Evolutionary conservation across 2,113 vertebrate species (phyloP).

Genomic region (Falco punctatus): DNA sequence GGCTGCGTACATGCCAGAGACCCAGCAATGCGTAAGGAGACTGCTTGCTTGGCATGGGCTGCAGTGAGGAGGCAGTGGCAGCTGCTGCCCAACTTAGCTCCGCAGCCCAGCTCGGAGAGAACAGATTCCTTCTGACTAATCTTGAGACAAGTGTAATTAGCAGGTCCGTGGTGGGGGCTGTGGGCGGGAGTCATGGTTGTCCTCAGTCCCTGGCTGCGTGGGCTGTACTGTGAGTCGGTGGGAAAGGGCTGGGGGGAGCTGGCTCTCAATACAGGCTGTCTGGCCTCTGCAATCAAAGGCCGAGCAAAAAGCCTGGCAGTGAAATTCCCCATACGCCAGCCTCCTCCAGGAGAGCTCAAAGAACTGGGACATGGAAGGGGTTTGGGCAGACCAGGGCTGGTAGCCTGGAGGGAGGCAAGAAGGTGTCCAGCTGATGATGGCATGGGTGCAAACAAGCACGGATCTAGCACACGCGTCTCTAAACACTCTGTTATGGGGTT

Average conservation of each 20-base stretch:
- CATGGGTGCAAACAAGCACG: neutral
- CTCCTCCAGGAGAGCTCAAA: neutral
- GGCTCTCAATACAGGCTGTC: neutral
- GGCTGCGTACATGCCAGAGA: neutral
- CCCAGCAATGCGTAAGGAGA: neutral
- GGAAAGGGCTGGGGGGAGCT: neutral
- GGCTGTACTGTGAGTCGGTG: neutral
- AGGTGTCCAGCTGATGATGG: neutral
- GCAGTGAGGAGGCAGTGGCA: neutral
- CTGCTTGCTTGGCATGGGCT: neutral
- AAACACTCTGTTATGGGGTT: accelerated
- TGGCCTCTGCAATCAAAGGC: neutral
- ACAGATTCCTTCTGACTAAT: constrained; percentile 13
- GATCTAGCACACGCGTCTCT: accelerated
- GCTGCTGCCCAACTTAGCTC: neutral
- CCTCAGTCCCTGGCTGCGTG: neutral
- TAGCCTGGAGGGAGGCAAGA: neutral
- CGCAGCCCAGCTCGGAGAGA: neutral
- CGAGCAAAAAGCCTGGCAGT: neutral
- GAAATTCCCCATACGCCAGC: neutral
- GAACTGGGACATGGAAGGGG: neutral
- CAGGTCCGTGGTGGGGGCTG: neutral
- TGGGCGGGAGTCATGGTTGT: neutral
- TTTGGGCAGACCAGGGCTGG: neutral
- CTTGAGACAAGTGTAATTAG: neutral